Percentiles rank a stretch among this genome's conserved stretches.
Evolutionary conservation across 2,797 vertebrate species (phyloP).

Genomic region (Crocodylus rhombifer): DNA sequence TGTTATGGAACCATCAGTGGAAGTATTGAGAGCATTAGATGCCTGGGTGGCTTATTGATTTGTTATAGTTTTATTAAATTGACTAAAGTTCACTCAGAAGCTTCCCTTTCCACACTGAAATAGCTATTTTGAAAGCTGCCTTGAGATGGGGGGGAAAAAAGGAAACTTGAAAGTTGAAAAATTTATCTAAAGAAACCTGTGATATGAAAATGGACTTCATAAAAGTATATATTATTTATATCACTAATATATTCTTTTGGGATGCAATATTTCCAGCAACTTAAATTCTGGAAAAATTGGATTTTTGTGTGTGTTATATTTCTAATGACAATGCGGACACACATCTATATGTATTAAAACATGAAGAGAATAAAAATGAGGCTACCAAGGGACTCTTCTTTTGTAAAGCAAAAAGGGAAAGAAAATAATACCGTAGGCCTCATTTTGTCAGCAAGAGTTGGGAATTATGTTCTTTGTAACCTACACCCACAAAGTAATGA

Average conservation of each 20-base stretch:
- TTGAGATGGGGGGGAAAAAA: neutral
- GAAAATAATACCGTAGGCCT: neutral
- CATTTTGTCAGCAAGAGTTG: conserved; percentile 27
- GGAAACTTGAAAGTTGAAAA: conserved; percentile 48
- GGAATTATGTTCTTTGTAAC: conserved; percentile 51
- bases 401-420: conserved; percentile 43
- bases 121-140: conserved; percentile 35
- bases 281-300: conserved; percentile 41
- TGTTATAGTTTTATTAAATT: conserved; percentile 74
- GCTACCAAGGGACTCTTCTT: conserved; percentile 11
- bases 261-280: conserved; percentile 32
- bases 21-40: conserved; percentile 67
- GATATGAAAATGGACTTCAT: conserved; percentile 60
- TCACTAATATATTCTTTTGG: conserved; percentile 15
- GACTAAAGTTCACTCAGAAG: conserved; percentile 63
- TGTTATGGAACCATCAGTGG: conserved; percentile 65
- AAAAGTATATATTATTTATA: conserved; percentile 45
- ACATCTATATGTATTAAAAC: neutral
- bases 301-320: neutral
- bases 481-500: conserved; percentile 56
- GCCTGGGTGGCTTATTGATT: conserved; percentile 76
- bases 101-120: conserved; percentile 37
- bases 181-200: conserved; percentile 51
- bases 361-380: conserved; percentile 23
- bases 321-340: neutral